Conservation (phyloP, 2,797 vertebrate species). For the Gallinago nigripennis region DNA sequence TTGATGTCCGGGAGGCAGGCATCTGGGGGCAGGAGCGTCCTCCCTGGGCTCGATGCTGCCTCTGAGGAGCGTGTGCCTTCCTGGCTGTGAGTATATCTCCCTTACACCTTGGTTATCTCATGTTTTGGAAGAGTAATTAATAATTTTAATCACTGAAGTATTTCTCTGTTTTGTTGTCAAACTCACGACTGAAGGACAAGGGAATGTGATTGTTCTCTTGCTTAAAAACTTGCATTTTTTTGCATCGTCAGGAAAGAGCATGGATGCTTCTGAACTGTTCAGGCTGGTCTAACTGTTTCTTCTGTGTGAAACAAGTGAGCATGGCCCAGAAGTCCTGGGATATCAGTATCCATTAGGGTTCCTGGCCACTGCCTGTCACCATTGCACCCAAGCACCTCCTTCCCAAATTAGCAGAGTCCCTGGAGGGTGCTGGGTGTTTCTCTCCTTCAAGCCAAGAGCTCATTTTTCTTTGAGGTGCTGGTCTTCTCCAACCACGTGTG, state of each 20-base stretch:
- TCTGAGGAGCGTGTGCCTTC: background rate
- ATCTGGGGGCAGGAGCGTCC: background rate
- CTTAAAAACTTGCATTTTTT: background rate
- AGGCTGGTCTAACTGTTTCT: background rate
- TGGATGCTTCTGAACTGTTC: background rate
- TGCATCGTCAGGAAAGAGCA: background rate
- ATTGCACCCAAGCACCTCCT: background rate
- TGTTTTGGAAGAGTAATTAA: background rate
- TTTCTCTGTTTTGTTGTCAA: background rate
- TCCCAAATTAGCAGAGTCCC: background rate
- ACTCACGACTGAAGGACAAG: background rate
- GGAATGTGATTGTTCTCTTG: accelerated
- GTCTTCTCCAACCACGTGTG: background rate
- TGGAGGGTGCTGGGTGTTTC: accelerated
- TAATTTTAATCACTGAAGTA: background rate
- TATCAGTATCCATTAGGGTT: background rate
- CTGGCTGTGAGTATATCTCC: accelerated
- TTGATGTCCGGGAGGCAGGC: accelerated
- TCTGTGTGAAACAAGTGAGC: background rate
- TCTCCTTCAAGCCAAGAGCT: background rate
- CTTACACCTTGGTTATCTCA: accelerated
- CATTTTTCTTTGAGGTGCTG: background rate
- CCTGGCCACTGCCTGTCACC: accelerated
- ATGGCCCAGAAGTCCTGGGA: background rate
- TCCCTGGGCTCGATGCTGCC: background rate